These are phyloP conservation scores for Calephelis virginiensis DNA, from an alignment of 1,140 invertebrate species.

Conservation along the genomic window DNA sequence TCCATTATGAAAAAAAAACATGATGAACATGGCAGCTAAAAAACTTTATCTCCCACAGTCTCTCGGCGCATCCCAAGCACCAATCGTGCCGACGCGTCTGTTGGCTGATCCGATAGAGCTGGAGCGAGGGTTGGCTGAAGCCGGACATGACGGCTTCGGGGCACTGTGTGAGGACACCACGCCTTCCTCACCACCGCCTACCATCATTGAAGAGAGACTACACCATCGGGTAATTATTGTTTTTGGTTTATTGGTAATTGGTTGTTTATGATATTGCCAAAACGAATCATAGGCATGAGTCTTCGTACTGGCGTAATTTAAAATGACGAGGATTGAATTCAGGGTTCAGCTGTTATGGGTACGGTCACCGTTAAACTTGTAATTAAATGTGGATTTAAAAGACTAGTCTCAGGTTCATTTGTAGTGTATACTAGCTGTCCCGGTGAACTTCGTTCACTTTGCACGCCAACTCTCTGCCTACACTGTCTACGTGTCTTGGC, in stretches of 20 bases:
- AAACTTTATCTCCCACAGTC: conserved; percentile 69
- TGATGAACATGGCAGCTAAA: not conserved
- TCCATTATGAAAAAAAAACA: too few species aligned
- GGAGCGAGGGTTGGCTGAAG: conserved; percentile 83
- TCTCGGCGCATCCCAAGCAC: conserved; percentile 84
- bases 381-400: too few species aligned
- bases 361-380: too few species aligned
- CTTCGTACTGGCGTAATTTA: not conserved
- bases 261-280: not conserved
- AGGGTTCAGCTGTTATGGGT: too few species aligned
- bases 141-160: conserved; percentile 80
- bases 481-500: too few species aligned
- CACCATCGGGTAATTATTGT: conserved; percentile 67
- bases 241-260: too few species aligned
- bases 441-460: too few species aligned
- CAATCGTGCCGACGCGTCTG: conserved; percentile 89
- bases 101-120: conserved; percentile 86
- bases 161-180: conserved; percentile 57
- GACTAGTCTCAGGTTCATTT: too few species aligned
- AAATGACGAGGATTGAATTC: not conserved
- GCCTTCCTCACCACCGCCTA: conserved; percentile 57
- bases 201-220: conserved; percentile 67
- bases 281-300: too few species aligned
- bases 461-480: too few species aligned
- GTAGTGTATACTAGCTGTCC: too few species aligned